A percentile compares a stretch with the other conserved stretches of the same genome.
Evolutionary conservation across 2,888 invertebrate species (phyloP).

Genomic region (Eupithecia pulchellata): DNA sequence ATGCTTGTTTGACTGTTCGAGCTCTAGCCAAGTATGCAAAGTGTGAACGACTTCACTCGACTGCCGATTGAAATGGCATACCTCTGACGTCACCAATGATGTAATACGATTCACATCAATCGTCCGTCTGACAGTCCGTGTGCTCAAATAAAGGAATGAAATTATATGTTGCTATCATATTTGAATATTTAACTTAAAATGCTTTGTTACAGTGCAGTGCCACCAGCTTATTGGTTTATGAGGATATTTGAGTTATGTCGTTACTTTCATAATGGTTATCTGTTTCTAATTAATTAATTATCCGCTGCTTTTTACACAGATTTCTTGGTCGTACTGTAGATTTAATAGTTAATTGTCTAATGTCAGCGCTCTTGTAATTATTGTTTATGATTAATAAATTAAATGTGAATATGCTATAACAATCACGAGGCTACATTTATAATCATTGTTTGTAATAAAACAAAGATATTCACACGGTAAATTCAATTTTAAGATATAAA

Average conservation of each 20-base stretch:
- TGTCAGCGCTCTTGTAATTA: constrained; percentile 29
- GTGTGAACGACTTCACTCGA: constrained; percentile 53
- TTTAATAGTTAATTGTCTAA: constrained; percentile 18
- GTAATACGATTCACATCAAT: constrained; percentile 65
- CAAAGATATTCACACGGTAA: not conserved
- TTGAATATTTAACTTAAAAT: constrained; percentile 31
- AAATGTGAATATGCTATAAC: not conserved
- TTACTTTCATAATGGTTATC: not conserved
- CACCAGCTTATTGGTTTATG: not conserved
- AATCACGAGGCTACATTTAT: not conserved
- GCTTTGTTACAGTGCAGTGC: constrained; percentile 22
- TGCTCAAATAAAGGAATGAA: constrained; percentile 42
- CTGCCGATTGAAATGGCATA: constrained; percentile 66
- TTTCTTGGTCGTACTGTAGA: not conserved
- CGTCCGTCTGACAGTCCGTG: constrained; percentile 43
- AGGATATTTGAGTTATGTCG: not conserved
- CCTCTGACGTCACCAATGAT: constrained; percentile 77
- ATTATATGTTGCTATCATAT: constrained; percentile 41
- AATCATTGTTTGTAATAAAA: constrained; percentile 5
- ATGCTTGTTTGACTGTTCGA: not conserved
- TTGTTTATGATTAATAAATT: constrained; percentile 12
- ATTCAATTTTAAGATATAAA: not conserved
- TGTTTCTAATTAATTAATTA: not conserved
- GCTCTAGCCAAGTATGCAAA: constrained; percentile 4
- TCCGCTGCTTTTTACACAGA: not conserved